Evolutionary conservation across 2,797 vertebrate species (phyloP).

Genomic region (Acanthis flammea): DNA sequence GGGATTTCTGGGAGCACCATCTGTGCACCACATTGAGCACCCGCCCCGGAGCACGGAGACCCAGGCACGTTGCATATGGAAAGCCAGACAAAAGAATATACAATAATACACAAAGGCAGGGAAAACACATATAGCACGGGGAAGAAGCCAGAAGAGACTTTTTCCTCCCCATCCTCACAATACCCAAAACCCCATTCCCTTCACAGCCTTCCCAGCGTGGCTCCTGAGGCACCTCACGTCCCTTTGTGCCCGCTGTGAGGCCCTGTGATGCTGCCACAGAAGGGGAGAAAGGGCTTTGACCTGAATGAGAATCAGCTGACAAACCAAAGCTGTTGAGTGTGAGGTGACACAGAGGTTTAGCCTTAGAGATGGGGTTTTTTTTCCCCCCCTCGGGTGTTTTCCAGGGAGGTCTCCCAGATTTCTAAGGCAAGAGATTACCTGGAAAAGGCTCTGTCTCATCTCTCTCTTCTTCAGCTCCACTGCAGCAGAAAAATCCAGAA

Average conservation of each 20-base stretch:
- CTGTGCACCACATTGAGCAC: constrained; percentile 57
- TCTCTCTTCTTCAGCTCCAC: background rate
- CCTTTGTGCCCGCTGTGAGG: background rate
- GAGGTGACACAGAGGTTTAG: background rate
- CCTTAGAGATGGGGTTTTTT: background rate
- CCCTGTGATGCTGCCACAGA: background rate
- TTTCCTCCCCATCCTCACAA: constrained; percentile 17
- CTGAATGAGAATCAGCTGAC: background rate
- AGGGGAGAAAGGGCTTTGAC: background rate
- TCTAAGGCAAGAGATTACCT: constrained; percentile 1
- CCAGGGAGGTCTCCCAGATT: background rate
- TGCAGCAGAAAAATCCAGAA: background rate
- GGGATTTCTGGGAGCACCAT: constrained; percentile 54
- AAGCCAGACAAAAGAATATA: constrained; percentile 43
- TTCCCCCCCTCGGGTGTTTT: background rate
- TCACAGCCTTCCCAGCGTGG: background rate
- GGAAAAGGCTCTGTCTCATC: background rate
- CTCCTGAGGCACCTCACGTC: background rate
- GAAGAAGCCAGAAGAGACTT: background rate
- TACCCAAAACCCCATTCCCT: background rate
- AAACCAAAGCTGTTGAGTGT: background rate
- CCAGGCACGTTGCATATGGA: background rate
- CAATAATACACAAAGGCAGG: constrained; percentile 28
- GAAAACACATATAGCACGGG: background rate
- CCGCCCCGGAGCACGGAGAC: background rate